These are phyloP conservation scores for Dromococcyx pavoninus DNA, from an alignment of 2,797 vertebrate genomes.

Conservation along the genomic window DNA sequence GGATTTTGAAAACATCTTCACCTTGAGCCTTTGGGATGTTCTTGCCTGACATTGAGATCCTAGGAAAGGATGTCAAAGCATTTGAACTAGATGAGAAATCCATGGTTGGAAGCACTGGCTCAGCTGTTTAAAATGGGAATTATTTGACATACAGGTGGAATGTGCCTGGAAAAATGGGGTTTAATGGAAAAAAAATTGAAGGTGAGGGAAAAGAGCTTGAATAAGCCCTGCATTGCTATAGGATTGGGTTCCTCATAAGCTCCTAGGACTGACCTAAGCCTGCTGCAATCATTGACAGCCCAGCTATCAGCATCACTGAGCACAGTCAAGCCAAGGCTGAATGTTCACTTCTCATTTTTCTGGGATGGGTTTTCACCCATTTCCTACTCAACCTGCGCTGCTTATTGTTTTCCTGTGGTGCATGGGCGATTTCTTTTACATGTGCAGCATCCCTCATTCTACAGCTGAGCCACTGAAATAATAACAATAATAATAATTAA, in stretches of 20 bases:
- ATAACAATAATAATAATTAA: not conserved
- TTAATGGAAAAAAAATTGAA: accelerated
- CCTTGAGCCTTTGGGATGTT: not conserved
- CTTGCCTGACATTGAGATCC: not conserved
- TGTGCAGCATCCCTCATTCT: not conserved
- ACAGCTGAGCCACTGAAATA: not conserved
- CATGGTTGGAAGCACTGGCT: not conserved
- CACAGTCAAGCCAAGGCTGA: not conserved
- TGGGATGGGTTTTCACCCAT: not conserved
- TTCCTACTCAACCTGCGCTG: not conserved
- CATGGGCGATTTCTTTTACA: not conserved
- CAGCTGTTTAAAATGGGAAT: not conserved
- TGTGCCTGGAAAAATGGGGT: not conserved
- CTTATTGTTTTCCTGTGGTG: not conserved
- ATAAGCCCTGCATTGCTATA: not conserved
- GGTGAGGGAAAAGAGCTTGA: not conserved
- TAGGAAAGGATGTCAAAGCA: not conserved
- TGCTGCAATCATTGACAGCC: not conserved
- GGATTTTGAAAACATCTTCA: not conserved
- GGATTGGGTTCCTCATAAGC: not conserved
- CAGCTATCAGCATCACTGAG: not conserved
- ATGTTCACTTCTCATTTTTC: not conserved
- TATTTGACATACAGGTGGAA: not conserved
- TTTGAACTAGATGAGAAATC: not conserved
- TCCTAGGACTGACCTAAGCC: not conserved